These are phyloP conservation scores for Euphonia xanthogaster DNA, from an alignment of 2,797 vertebrate species.

Conservation along the genomic window DNA sequence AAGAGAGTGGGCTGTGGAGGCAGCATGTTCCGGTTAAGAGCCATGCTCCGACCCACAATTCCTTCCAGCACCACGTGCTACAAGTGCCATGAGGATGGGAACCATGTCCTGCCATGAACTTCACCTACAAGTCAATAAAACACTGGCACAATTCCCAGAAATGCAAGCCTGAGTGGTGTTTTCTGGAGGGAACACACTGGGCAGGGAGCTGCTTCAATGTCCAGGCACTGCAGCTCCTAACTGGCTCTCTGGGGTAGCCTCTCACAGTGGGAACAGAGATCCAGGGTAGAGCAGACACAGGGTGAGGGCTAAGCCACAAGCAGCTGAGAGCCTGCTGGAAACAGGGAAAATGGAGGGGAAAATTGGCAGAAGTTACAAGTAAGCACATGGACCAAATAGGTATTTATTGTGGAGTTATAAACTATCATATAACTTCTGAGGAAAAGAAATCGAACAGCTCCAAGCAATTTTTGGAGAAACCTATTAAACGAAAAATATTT, in stretches of 20 bases:
- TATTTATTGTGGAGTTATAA: background rate
- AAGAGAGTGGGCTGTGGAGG: background rate
- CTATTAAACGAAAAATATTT: background rate
- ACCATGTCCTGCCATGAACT: background rate
- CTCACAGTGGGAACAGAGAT: background rate
- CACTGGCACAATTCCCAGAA: background rate
- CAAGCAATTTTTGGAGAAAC: background rate
- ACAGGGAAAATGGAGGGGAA: background rate
- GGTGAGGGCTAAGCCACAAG: background rate
- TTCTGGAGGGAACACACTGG: background rate
- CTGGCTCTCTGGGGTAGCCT: background rate
- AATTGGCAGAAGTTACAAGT: background rate
- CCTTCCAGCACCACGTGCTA: background rate
- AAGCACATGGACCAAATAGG: background rate
- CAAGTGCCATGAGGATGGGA: background rate
- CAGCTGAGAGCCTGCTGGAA: background rate
- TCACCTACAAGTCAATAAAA: background rate
- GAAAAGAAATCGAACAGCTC: background rate
- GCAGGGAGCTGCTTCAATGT: background rate
- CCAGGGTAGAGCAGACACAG: background rate
- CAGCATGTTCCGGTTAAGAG: background rate
- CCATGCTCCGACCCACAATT: rapidly evolving
- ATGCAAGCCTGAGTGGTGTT: background rate
- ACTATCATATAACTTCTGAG: background rate
- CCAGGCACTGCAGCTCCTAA: background rate